phyloP scores from a whole-genome alignment of 2,113 vertebrate species.

The Myanophis thanlyinensis region DNA sequence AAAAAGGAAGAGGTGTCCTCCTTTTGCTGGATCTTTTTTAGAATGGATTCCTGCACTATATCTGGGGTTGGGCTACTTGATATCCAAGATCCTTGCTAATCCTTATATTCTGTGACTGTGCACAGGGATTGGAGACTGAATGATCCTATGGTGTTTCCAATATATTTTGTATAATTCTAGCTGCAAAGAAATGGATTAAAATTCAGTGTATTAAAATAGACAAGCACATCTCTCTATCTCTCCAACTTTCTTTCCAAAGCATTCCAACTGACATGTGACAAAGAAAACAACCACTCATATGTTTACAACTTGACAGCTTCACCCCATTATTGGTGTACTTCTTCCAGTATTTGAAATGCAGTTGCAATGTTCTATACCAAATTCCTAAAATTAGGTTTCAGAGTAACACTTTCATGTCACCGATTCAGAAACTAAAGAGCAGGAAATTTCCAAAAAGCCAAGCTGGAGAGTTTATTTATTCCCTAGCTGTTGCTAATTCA shows the following conservation, averaged over 20 bases:
- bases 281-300: neutral
- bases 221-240: neutral
- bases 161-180: fast-evolving
- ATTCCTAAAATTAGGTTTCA: neutral
- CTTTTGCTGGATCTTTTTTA: neutral
- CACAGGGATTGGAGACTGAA: neutral
- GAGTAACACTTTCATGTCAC: constrained; percentile 30
- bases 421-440: neutral
- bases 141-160: neutral
- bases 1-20: neutral
- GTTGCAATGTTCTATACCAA: neutral
- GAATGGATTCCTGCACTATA: neutral
- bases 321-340: constrained; percentile 13
- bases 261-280: neutral
- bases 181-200: neutral
- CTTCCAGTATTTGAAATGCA: neutral
- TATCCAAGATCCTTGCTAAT: neutral
- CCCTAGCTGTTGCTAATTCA: neutral
- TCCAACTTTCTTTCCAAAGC: fast-evolving
- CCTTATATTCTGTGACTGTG: neutral
- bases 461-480: neutral
- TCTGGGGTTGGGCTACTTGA: neutral
- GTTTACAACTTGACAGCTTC: constrained; percentile 25
- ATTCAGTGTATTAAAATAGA: fast-evolving
- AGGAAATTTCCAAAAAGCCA: neutral